Conservation (phyloP, 2,888 invertebrate genomes). For the Rhagium mordax region DNA sequence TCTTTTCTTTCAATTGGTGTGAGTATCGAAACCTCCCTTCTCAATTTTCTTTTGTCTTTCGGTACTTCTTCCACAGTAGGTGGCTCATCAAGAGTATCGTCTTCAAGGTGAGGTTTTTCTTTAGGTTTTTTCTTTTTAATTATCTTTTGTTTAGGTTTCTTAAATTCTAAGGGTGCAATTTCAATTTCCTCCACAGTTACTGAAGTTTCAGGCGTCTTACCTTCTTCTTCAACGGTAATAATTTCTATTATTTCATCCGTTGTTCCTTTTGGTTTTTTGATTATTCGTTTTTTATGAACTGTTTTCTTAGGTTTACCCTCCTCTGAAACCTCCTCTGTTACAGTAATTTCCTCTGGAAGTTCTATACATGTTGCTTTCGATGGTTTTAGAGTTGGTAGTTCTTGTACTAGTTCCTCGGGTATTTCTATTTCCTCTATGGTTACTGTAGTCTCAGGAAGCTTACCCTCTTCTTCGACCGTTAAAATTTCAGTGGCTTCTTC, state of each 20-base stretch:
- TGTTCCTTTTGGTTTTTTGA: constrained; percentile 69
- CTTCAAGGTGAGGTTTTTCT: constrained; percentile 36
- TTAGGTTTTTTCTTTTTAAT: constrained; percentile 40
- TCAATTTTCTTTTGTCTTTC: constrained; percentile 51
- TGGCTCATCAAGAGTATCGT: constrained; percentile 47
- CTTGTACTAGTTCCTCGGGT: constrained; percentile 37
- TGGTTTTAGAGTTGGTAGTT: constrained; percentile 41
- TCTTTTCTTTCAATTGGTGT: constrained; percentile 71
- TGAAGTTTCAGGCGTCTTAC: constrained; percentile 64
- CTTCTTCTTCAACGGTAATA: constrained; percentile 67
- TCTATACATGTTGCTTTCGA: constrained; percentile 48
- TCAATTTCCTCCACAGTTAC: constrained; percentile 62
- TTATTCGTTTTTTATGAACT: constrained; percentile 57
- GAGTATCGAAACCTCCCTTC: constrained; percentile 59
- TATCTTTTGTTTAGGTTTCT: constrained; percentile 37
- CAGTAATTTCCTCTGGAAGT: constrained; percentile 55
- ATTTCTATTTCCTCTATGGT: constrained; percentile 58
- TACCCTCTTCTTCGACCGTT: constrained; percentile 65
- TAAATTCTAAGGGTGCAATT: neutral
- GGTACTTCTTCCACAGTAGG: constrained; percentile 53
- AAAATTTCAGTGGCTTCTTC: constrained; percentile 62
- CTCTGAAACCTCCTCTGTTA: constrained; percentile 64
- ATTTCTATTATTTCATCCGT: constrained; percentile 70
- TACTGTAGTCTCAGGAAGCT: constrained; percentile 64
- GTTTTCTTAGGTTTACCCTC: constrained; percentile 66